Evolutionary conservation across 1,140 invertebrate species (phyloP), one percentile per base, ranked within the genome.

Genomic region (Homalodisca vitripennis): DNA sequence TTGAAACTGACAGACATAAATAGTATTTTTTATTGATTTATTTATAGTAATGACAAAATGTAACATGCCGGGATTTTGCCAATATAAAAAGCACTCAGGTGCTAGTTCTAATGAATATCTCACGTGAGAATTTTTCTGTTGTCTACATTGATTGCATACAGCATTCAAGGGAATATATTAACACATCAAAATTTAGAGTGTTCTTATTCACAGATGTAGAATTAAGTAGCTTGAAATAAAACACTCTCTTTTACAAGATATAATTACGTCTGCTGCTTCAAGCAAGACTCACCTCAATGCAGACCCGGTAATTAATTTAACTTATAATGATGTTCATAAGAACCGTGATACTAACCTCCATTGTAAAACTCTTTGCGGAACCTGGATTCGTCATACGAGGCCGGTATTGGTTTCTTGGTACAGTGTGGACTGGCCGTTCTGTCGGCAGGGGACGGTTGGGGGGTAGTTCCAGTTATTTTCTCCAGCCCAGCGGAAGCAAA

Each of bases 281-380:
- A n/a, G 22, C n/a, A 3, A 3, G 3, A 12, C 22, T 51, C 3
- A 6, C 3, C 48, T n/a, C 3, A 51, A 20, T 6, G 48, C 6
- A 10, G 48, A 10, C 6, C 17, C 34, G 17, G 17, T 41, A 41
- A 17, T 41, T 10, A 6, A 10, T 41, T 41, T 41, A 41, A 41
- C 6, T 17, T 41, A 41, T 17, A 10, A 17, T 41, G 34, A 41
- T 41, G 6, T 10, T 10, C 34, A 41, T n/a, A n/a, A n/a, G n/a
- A n/a, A n/a, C n/a, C n/a, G n/a, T n/a, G n/a, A n/a, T 51, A 60
- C 55, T 60, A 13, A 60, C 55, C 3, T 60, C 55, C 55, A 60
- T 2, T 2, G n/a, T 27, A 60, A 6, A 60, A 26, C 26, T 60
- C 55, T n/a, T 60, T 60, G 3, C 55, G 55, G n/a, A 60, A 60